Evolutionary conservation across 2,797 vertebrate genomes (phyloP), one percentile per base, ranked within the genome.

Genomic region (Lemur catta): DNA sequence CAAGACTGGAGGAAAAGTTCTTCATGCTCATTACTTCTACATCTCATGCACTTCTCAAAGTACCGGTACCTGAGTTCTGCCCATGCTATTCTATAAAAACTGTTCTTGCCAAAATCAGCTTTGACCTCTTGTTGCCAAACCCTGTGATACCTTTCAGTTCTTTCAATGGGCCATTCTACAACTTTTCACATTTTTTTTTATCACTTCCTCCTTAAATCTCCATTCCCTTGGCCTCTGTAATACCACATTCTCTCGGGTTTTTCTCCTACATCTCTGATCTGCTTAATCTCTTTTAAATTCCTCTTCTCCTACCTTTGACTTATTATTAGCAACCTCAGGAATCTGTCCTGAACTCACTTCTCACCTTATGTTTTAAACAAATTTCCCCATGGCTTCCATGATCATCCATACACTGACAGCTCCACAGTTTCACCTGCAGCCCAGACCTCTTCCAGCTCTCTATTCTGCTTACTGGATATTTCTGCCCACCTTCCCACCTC

Each of bases 41-140:
- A 24, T 2, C 33, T 7, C 7, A 41, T 0, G 20, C 0, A 2
- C 3, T 1, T 30, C 72, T 75, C 57, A 61, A 6, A 48, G 67
- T 10, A 13, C 24, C 13, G 22, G 15, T 4, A 11, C n/a, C n/a
- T n/a, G 41, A 75, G 22, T 50, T 43, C 78, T 41, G 41, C 6
- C 48, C 15, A 6, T 1, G 1, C 26, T 28, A 38, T 52, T 14
- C 28, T 75, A 55, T 84, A 33, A 41, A 59, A 55, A 48, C 24
- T 12, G 9, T 11, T 41, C 30, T 74, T 50, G 38, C 24, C 35
- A 38, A 61, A 55, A 76, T 41, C 28, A 41, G 24, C 63, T 46
- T 17, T 52, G 82, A 38, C 35, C 20, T 92, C 69, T 46, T n/a
- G 35, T 30, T 12, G 61, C 18, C 72, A 61, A 79, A 11, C n/a